Base-by-base conservation (phyloP, 2,113 vertebrate genomes). In the Platysternon megacephalum region DNA sequence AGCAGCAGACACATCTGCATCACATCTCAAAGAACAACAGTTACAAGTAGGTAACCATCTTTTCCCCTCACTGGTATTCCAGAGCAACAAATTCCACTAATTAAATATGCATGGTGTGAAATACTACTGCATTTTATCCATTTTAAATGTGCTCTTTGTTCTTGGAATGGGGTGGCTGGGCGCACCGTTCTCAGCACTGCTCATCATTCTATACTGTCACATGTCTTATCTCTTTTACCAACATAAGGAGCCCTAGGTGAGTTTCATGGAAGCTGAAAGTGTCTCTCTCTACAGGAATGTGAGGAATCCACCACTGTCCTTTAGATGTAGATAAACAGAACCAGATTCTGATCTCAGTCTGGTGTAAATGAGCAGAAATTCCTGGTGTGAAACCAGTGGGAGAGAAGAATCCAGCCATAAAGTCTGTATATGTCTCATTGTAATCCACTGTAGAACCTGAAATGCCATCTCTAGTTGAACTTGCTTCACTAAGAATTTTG, bases 401-500 rank as follows among this genome's bases (percentile, higher is more conserved):
- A 44, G 72, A 76, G 42, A 44, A 44, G 72, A 44, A 44, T 42
- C 72, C 72, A 44, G 11, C 72, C 24, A 13, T 76, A 26, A 74
- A 76, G 39, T 26, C 72, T 76, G 72, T 44, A 8, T 68, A 10
- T 35, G 61, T 68, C 35, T 68, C 61, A 19, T 76, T 76, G 72
- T 42, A 26, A 76, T 24, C 22, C 39, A 44, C 72, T 26, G 61
- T 68, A 26, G 39, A 58, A 55, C 81, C 14, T 44, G 29, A 42
- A 56, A 42, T 46, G 8, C 24, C 35, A 11, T 58, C 39, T 82
- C n/a, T 44, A 82, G 5, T 22, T 0, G 0, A 44, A 35, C 55
- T 90, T 52, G 39, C 17, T 74, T 88, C 61, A 79, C 29, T 4
- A 0, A 0, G 0, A 12, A 2, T 46, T 78, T 78, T 29, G 74